Conservation (phyloP, 2,113 vertebrate species). For the Choloepus hoffmanni region DNA sequence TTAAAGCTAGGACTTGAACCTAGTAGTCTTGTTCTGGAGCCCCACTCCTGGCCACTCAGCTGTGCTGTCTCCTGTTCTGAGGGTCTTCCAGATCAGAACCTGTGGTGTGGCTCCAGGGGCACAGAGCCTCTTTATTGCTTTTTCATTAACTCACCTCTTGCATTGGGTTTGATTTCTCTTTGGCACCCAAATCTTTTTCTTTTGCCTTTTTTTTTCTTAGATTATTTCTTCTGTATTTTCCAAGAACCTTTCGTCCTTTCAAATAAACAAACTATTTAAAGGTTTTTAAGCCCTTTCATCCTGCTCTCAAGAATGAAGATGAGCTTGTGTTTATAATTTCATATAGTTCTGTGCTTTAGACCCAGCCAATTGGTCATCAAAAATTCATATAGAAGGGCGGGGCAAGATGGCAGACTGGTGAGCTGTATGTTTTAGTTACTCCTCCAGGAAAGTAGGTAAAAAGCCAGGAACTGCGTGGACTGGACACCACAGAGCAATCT, state of each 20-base stretch:
- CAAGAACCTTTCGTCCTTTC: constrained; percentile 70
- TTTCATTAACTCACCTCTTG: not conserved
- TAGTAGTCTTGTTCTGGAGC: not conserved
- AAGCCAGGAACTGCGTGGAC: no score
- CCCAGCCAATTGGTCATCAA: constrained; percentile 14
- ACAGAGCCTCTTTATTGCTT: not conserved
- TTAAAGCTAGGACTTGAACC: not conserved
- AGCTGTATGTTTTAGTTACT: no score
- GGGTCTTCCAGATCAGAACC: not conserved
- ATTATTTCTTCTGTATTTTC: constrained; percentile 73
- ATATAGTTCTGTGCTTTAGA: constrained; percentile 42
- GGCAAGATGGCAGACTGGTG: no score
- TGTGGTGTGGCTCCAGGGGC: not conserved
- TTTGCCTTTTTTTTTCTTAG: constrained; percentile 57
- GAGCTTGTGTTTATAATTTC: constrained; percentile 58
- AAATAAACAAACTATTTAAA: constrained; percentile 72
- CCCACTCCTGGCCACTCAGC: not conserved
- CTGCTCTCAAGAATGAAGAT: constrained; percentile 58
- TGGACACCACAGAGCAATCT: no score
- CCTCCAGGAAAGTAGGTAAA: no score
- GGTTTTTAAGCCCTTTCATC: constrained; percentile 63
- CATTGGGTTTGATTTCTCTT: constrained; percentile 48
- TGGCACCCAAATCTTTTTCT: constrained; percentile 50
- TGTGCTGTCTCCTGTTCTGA: not conserved
- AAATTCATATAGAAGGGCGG: constrained; percentile 58